Percentiles rank a stretch among this genome's conserved stretches.
Evolutionary conservation across 2,888 invertebrate genomes (phyloP).

Genomic region (Drosophila histrio): DNA sequence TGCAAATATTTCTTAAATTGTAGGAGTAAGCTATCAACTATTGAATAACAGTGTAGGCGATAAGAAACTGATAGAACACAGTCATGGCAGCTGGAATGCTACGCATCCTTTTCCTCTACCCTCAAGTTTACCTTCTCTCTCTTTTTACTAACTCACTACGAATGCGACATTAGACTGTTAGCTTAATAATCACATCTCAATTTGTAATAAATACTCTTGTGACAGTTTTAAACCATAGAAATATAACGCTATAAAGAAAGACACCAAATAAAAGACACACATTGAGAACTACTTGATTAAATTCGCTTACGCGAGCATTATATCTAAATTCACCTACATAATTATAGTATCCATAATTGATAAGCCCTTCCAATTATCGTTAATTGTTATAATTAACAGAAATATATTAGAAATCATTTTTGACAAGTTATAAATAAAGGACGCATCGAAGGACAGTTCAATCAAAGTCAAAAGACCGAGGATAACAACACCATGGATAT

Average conservation of each 20-base stretch:
- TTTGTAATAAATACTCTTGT: no score
- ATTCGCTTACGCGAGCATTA: neutral
- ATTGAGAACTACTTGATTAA: neutral
- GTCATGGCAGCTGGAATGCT: conserved; percentile 72
- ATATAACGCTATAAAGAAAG: no score
- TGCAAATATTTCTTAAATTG: neutral
- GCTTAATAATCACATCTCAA: neutral
- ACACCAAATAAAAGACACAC: no score
- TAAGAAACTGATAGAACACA: conserved; percentile 57
- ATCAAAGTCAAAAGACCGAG: neutral
- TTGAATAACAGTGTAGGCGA: neutral
- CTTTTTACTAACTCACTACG: conserved; percentile 67
- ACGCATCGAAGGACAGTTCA: neutral
- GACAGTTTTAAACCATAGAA: no score
- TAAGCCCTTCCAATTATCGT: neutral
- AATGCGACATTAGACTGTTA: conserved; percentile 38
- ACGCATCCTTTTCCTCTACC: conserved; percentile 64
- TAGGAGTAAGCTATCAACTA: neutral
- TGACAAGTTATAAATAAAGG: neutral
- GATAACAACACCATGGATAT: neutral
- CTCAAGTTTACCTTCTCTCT: conserved; percentile 73
- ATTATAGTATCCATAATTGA: neutral
- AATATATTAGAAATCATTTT: neutral
- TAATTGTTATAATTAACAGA: conserved; percentile 7
- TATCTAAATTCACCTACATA: neutral